Evolutionary conservation across 2,888 invertebrate genomes (phyloP).

Genomic region (Nineta flava): DNA sequence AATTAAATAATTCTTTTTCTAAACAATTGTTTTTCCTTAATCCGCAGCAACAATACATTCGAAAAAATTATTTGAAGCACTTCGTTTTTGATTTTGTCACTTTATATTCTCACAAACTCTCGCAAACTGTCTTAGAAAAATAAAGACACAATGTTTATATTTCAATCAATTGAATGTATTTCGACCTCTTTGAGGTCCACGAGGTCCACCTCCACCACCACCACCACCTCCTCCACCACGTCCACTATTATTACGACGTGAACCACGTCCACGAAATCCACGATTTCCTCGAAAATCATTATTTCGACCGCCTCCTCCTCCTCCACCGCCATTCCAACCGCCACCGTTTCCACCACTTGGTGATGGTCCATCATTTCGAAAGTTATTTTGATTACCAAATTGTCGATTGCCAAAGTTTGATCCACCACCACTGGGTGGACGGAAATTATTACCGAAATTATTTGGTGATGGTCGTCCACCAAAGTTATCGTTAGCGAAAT

Average conservation of each 20-base stretch:
- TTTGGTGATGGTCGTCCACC: not conserved
- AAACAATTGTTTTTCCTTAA: too few species aligned
- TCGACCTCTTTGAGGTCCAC: not conserved
- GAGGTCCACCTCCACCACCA: not conserved
- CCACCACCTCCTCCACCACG: not conserved
- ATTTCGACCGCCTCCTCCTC: not conserved
- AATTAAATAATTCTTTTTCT: too few species aligned
- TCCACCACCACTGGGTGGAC: not conserved
- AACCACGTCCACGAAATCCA: not conserved
- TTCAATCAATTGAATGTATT: not conserved
- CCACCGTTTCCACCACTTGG: not conserved
- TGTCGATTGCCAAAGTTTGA: not conserved
- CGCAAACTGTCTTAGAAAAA: not conserved
- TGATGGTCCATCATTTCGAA: constrained; percentile 1
- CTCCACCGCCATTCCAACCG: not conserved
- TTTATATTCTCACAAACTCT: too few species aligned
- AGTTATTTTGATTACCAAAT: not conserved
- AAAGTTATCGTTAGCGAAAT: not conserved
- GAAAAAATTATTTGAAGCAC: too few species aligned
- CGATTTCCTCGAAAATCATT: not conserved
- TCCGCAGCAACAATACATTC: too few species aligned
- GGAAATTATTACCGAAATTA: not conserved
- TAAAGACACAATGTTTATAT: not conserved
- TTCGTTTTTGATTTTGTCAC: too few species aligned
- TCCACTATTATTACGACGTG: not conserved